phyloP scores from a whole-genome alignment of 2,797 vertebrate genomes.

The Anas capensis region DNA sequence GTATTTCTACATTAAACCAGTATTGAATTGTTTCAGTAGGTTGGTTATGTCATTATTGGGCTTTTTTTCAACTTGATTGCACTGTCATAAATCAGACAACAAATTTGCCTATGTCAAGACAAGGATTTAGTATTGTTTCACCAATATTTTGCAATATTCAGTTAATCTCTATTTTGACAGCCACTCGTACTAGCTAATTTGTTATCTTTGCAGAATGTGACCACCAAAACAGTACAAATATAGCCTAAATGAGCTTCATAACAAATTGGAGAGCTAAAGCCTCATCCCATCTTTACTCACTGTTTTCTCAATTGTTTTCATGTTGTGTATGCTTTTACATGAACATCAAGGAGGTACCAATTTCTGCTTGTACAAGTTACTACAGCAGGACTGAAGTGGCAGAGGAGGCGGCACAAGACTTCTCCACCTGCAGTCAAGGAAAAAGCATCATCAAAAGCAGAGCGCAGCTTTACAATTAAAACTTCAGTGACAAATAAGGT shows the following conservation, averaged over 20 bases:
- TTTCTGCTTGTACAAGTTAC: not conserved
- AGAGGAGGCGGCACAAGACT: not conserved
- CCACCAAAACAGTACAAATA: not conserved
- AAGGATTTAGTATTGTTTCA: not conserved
- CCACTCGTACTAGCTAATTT: not conserved
- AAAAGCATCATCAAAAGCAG: not conserved
- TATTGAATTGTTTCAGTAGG: not conserved
- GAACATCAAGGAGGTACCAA: not conserved
- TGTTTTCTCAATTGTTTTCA: not conserved
- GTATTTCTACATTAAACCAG: not conserved
- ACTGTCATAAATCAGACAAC: slow-evolving; percentile 3
- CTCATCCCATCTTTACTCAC: not conserved
- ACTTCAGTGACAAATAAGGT: not conserved
- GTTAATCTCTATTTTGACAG: not conserved
- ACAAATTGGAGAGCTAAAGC: not conserved
- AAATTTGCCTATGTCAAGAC: not conserved
- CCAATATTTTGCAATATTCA: not conserved
- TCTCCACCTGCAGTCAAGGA: not conserved
- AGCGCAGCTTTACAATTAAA: not conserved
- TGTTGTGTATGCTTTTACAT: not conserved
- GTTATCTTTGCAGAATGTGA: not conserved
- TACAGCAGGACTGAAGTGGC: accelerated
- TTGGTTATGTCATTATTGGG: not conserved
- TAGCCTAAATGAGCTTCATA: not conserved
- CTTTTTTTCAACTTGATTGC: not conserved